Evolutionary conservation across 2,113 vertebrate genomes (phyloP), one percentile per base, ranked within the genome.

Genomic region (Rhabdomys dilectus): DNA sequence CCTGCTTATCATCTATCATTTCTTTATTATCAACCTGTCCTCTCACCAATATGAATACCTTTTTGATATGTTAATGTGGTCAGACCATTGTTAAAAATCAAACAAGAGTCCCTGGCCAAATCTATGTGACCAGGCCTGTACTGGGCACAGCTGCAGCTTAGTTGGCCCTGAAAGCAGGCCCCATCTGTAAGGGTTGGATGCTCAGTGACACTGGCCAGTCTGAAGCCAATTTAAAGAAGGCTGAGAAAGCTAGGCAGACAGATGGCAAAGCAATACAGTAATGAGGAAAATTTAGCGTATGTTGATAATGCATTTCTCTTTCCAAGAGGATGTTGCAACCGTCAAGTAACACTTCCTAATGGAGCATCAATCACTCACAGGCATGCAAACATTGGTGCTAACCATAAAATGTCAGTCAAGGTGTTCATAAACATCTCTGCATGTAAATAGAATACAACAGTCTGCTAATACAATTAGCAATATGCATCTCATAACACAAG

Each of bases 121-220:
- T 53, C 58, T 89, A 31, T 89, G 68, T 84, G 56, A 72, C 88
- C 94, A 91, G 88, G 96, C 93, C 93, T 89, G 21, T 12, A 34
- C 24, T 36, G 93, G 91, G 76, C 92, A 96, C 96, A 97, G 97
- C 97, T 98, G 97, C 81, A 97, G 91, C 95, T 89, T 87, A 93
- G 96, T 88, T 97, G 98, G 97, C 96, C 86, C 88, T 19, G 26
- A 75, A 76, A 45, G 70, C 22, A 92, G 75, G 94, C 76, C 93
- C 98, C 98, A 98, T 97, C 97, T 98, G 97, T 95, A 97, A 96
- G 76, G 92, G 64, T 60, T 98, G 96, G 95, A 97, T 94, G 94
- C 96, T 60, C 68, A 51, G 93, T 95, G 93, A 91, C 96, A 88
- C 62, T 42, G 89, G 92, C 68, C 94, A 96, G 94, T 97, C 96